phyloP scores from a whole-genome alignment of 2,888 invertebrate species.

The Malthinus seriepunctatus region DNA sequence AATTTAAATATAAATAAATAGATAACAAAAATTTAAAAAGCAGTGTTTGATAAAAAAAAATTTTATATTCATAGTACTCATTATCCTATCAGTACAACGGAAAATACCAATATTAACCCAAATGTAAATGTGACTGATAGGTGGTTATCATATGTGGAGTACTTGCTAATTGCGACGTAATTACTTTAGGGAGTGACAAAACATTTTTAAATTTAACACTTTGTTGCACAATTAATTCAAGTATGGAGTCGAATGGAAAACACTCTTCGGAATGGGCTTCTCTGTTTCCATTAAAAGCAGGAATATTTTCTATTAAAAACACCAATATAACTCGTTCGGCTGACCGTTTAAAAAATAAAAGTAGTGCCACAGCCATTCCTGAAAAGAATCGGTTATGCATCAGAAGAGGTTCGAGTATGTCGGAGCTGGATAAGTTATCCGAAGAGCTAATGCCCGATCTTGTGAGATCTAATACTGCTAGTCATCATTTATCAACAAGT shows the following conservation, averaged over 20 bases:
- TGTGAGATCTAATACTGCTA: conserved; percentile 56
- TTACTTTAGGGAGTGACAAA: too few relatives aligned
- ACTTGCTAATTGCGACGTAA: too few relatives aligned
- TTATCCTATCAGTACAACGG: too few relatives aligned
- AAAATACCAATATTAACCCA: too few relatives aligned
- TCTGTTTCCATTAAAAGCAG: conserved; percentile 61
- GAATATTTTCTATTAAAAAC: conserved; percentile 60
- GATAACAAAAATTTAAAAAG: too few relatives aligned
- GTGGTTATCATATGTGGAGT: too few relatives aligned
- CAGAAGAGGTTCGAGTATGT: conserved; percentile 72
- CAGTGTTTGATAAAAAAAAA: too few relatives aligned
- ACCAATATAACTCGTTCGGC: conserved; percentile 48
- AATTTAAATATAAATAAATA: too few relatives aligned
- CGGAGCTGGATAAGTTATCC: conserved; percentile 69
- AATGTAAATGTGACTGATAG: too few relatives aligned
- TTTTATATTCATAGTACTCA: too few relatives aligned
- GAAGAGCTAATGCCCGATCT: conserved; percentile 52
- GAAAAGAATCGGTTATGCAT: conserved; percentile 57
- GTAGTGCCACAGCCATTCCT: conserved; percentile 32
- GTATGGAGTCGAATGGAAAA: conserved; percentile 53
- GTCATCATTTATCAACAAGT: conserved; percentile 52
- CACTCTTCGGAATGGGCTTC: conserved; percentile 63
- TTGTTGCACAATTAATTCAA: background rate
- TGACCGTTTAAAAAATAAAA: conserved; percentile 44
- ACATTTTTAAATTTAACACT: too few relatives aligned